Base-by-base conservation (phyloP, 92 coral and sea anemone genomes). In the Siderastrea radians region DNA sequence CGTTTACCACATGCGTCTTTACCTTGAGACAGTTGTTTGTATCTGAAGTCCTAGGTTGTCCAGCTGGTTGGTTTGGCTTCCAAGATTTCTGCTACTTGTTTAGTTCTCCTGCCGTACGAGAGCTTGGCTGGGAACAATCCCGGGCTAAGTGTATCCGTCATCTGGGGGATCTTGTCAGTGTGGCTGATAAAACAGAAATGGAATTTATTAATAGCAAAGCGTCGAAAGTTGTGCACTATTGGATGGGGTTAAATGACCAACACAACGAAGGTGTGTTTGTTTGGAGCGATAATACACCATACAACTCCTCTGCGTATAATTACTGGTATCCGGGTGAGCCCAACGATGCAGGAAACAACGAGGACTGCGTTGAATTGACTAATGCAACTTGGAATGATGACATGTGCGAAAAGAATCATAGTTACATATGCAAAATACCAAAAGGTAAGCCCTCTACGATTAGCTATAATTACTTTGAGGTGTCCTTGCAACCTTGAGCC, bases 191-290 rank as follows among this genome's bases (percentile, higher is more conserved):
- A 58, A 60, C 72, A 5, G 98, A 95, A 77, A 89, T 84, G 83
- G 54, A 64, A 62, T 95, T 94, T 64, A 81, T 95, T 14, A 71
- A 87, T n/a, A 75, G 68, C 5, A 80, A 80, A 78, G 80, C 91
- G 15, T 73, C 76, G 0, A 57, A 72, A 3, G 60, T 58, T 68
- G 87, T 68, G 47, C 88, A 68, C 46, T 94, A 89, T 74, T 96
- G 98, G 98, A 94, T 96, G 60, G 98, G 98, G 61, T 70, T 86
- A 3, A 92, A 86, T 69, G 97, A 93, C 61, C 95, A 89, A 17
- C 80, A 79, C 54, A 90, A 91, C 12, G 95, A 94, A 51, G 84
- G 91, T 78, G 64, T 79, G 5, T 96, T 91, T 74, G 87, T 86
- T 12, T 96, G 98, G 98, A 94, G 95, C 49, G 98, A 96, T 75